Percentiles rank a stretch among this genome's conserved stretches.
Conservation (phyloP, 1,140 invertebrate genomes). For the Belonocnema kinseyi region DNA sequence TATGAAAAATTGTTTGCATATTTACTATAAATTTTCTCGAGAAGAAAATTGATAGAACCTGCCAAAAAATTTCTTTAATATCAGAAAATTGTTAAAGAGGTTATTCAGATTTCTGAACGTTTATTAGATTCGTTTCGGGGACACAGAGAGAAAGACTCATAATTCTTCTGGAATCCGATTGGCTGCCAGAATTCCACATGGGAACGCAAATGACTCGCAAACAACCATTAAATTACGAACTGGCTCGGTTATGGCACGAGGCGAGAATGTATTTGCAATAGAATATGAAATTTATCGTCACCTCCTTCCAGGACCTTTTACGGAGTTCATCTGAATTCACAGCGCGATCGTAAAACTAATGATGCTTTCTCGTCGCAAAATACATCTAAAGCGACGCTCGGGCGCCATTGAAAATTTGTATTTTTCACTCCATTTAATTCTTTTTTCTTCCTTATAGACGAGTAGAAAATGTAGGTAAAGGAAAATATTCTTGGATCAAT, state of each 20-base stretch:
- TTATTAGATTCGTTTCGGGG: background rate
- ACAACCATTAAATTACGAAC: slow-evolving; percentile 58
- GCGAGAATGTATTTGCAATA: slow-evolving; percentile 59
- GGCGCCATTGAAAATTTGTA: slow-evolving; percentile 48
- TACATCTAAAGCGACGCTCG: slow-evolving; percentile 41
- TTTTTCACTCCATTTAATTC: slow-evolving; percentile 43
- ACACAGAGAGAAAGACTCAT: background rate
- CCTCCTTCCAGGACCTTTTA: slow-evolving; percentile 58
- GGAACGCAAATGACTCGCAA: slow-evolving; percentile 45
- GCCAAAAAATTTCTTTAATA: too few relatives aligned
- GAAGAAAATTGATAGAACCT: too few relatives aligned
- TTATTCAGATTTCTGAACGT: background rate
- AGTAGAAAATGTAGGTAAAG: background rate
- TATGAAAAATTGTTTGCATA: too few relatives aligned
- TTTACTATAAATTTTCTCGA: too few relatives aligned
- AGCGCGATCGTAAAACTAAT: slow-evolving; percentile 65
- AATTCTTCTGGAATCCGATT: slow-evolving; percentile 11
- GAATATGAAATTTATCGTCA: slow-evolving; percentile 70
- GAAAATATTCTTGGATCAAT: background rate
- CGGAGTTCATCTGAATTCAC: slow-evolving; percentile 62
- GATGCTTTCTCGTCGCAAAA: slow-evolving; percentile 50
- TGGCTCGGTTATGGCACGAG: slow-evolving; percentile 41
- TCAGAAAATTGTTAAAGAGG: background rate
- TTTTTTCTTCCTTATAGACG: background rate
- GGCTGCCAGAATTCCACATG: slow-evolving; percentile 11